Evolutionary conservation across 2,113 vertebrate genomes (phyloP), one percentile per base, ranked within the genome.

Genomic region (Cyanoderma ruficeps): DNA sequence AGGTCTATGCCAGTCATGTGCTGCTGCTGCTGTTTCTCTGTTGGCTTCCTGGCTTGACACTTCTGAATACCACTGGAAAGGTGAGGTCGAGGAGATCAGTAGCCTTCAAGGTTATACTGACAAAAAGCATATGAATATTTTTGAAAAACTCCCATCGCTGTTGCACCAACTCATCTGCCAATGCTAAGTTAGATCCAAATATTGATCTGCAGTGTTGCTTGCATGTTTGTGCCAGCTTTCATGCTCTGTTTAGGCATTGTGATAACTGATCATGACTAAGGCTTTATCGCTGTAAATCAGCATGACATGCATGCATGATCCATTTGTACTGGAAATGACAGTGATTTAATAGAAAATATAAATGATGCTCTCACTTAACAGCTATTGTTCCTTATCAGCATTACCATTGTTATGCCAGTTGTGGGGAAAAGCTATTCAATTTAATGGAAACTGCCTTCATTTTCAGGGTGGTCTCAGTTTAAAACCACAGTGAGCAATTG

Each of bases 401-500:
- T 79, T 68, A 75, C 70, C 56, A 56, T 15, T 79, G 71, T 68
- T 39, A 37, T 80, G n/a, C 20, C 70, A 59, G 25, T 60, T 93
- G 57, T 7, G 2, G 50, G 74, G 25, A 63, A 94, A 92, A 80
- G 44, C 47, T 87, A 87, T 96, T 87, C 24, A 82, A 72, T 83
- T 86, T 89, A 91, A 76, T 46, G 67, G 72, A 89, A 96, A 46
- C 42, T 79, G 81, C 68, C 64, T 96, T 94, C 27, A 17, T 68
- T 91, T 90, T 90, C 63, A 42, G 74, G 80, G 89, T 93, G 93
- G 72, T 75, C 80, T 75, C 2, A 3, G 71, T 93, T 97, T 92
- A 94, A 93, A 91, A 88, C 60, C 67, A 42, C 83, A 76, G 86
- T 25, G 56, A 94, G 72, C 77, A 95, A 91, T 91, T 94, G 75